Base-by-base conservation (phyloP, 2,113 vertebrate species). In the Thinocorus orbignyianus region DNA sequence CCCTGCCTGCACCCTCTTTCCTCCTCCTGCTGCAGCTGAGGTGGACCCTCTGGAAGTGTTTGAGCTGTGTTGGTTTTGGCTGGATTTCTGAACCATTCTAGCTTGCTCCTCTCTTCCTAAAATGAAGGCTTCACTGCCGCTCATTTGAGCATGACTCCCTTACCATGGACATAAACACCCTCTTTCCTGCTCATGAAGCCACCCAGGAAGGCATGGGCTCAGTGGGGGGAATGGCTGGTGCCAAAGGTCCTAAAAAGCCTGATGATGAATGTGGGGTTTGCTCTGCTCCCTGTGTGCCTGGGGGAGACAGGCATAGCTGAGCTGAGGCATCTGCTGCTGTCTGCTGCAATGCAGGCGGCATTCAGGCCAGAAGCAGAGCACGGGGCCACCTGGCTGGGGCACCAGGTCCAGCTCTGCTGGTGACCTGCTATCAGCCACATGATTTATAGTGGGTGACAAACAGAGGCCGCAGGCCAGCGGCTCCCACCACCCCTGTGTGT, bases 381-480 rank as follows among this genome's bases (percentile, higher is more conserved):
- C 0, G 1, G 31, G 52, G 17, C 60, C 3, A 3, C 35, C 3
- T 16, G 57, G 11, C 41, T 0, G 0, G 64, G 35, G 4, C 18
- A 0, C 2, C 6, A 35, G 62, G 35, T 39, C 30, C 51, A n/a
- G 30, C 62, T 82, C 81, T 69, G 39, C 57, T 15, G 31, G 33
- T 52, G 69, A 30, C 69, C 70, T 44, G 31, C 81, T 81, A 46
- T 58, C 52, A n/a, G 25, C 20, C 6, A 13, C 26, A 4, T 22
- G 44, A 41, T 82, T 65, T 25, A 28, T 25, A 28, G 51, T 6
- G 13, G 18, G 41, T 52, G 88, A 25, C 76, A 62, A 1, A 7
- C 6, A 52, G 41, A n/a, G 69, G 41, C 26, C 51, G n/a, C 0
- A 3, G 62, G n/a, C 35, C 86, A 70, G 81, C 4, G 3, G 48